phyloP scores from a whole-genome alignment of 2,113 vertebrate genomes.

The Channa argus region DNA sequence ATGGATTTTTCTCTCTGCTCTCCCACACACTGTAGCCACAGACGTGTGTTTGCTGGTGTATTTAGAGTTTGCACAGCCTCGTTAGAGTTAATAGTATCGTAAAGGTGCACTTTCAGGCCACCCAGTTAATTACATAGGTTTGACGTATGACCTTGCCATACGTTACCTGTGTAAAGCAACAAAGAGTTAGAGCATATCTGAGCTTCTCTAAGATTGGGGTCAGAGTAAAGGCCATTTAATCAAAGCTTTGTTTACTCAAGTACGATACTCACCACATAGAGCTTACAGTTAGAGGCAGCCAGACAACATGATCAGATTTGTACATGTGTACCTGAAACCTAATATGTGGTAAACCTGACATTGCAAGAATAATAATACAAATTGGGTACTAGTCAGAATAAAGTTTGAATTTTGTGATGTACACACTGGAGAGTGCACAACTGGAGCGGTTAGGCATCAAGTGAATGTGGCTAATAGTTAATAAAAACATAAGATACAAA shows the following conservation, averaged over 20 bases:
- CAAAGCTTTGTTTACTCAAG: conserved; percentile 61
- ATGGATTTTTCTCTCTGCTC: conserved; percentile 75
- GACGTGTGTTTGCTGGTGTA: conserved; percentile 69
- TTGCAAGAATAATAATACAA: conserved; percentile 6
- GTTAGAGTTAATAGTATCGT: conserved; percentile 80
- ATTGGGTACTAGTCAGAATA: not conserved
- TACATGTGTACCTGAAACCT: conserved; percentile 10
- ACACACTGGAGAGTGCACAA: too few relatives aligned
- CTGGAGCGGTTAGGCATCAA: not conserved
- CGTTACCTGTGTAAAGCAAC: conserved; percentile 67
- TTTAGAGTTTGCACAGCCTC: conserved; percentile 69
- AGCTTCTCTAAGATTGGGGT: conserved; percentile 62
- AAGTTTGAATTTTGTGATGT: conserved; percentile 1
- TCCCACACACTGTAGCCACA: conserved; percentile 37
- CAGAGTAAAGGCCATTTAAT: conserved; percentile 67
- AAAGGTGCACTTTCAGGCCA: conserved; percentile 66
- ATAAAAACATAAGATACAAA: not conserved
- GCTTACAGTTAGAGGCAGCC: conserved; percentile 4
- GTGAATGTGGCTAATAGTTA: not conserved
- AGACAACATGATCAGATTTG: conserved; percentile 24
- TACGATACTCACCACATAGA: not conserved
- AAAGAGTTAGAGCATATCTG: conserved; percentile 42
- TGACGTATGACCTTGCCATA: conserved; percentile 69
- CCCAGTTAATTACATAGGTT: conserved; percentile 71
- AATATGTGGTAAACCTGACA: conserved; percentile 29